These are phyloP conservation scores for Brachyrhaphis roseni DNA, from an alignment of 2,797 vertebrate species.

Conservation along the genomic window DNA sequence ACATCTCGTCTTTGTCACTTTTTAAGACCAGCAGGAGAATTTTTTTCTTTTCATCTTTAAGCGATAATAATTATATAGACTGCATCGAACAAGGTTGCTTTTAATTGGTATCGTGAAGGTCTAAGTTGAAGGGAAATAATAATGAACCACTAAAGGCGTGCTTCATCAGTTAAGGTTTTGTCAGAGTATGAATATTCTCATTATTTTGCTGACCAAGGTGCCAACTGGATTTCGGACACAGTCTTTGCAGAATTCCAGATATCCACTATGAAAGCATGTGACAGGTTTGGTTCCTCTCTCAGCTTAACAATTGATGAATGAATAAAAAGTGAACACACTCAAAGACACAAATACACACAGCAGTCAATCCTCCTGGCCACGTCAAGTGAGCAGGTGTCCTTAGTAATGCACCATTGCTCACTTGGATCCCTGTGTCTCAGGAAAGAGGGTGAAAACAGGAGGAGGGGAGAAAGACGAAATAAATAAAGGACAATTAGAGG, in stretches of 20 bases:
- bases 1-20: constrained; percentile 43
- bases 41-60: constrained; percentile 18
- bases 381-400: constrained; percentile 79
- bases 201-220: constrained; percentile 20
- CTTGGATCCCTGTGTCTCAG: constrained; percentile 71
- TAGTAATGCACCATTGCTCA: constrained; percentile 76
- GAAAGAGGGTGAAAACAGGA: constrained; percentile 57
- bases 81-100: constrained; percentile 9
- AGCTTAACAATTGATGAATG: constrained; percentile 66
- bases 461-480: constrained; percentile 22
- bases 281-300: constrained; percentile 53
- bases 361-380: constrained; percentile 68
- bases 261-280: constrained; percentile 56
- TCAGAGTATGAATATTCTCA: constrained; percentile 2
- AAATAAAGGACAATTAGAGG: constrained; percentile 55
- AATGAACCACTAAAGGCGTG: too few species aligned
- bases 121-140: constrained; percentile 19
- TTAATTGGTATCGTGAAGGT: constrained; percentile 8
- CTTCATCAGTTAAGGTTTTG: constrained; percentile 3
- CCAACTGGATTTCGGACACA: neutral
- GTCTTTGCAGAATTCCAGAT: constrained; percentile 41
- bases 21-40: constrained; percentile 30
- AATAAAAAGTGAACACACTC: constrained; percentile 41
- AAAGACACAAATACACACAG: constrained; percentile 17
- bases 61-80: constrained; percentile 36